Percentiles rank a stretch among this genome's conserved stretches.
Conservation (phyloP, 2,113 vertebrate species). For the Hydrochoerus hydrochaeris region DNA sequence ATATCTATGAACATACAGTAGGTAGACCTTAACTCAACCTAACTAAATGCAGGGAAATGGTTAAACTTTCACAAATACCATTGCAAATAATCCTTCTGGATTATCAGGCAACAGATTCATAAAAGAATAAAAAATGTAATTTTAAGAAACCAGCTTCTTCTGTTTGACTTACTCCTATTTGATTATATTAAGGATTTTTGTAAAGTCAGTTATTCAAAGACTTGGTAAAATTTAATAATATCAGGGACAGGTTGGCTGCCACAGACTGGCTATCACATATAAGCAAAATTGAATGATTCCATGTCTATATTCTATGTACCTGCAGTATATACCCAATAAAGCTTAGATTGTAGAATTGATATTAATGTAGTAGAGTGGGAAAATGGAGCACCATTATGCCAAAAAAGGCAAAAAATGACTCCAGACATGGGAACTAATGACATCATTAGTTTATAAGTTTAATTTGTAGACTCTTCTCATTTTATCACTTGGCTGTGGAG, state of each 20-base stretch:
- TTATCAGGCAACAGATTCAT: conserved; percentile 1
- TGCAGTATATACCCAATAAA: not conserved
- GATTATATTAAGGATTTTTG: not conserved
- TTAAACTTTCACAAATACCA: conserved; percentile 8
- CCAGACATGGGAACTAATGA: conserved; percentile 2
- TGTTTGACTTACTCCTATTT: conserved; percentile 31
- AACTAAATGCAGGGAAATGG: not conserved
- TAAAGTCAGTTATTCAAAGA: conserved; percentile 37
- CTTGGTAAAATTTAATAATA: not conserved
- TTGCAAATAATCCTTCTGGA: not conserved
- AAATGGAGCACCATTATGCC: not conserved
- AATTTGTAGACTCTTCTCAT: not conserved
- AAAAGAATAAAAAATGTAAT: not conserved
- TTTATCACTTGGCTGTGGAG: not conserved
- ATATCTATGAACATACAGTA: not conserved
- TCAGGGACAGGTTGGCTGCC: not conserved
- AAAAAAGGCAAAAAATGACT: conserved; percentile 6
- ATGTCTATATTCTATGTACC: not conserved
- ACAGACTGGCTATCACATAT: not conserved
- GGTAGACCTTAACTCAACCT: not conserved
- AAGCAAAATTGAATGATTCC: conserved; percentile 3
- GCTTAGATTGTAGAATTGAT: not conserved
- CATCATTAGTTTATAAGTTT: not conserved
- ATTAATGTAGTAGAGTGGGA: not conserved
- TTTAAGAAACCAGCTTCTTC: not conserved